Conservation (phyloP, 2,888 invertebrate genomes). For the Chloromyia formosa region DNA sequence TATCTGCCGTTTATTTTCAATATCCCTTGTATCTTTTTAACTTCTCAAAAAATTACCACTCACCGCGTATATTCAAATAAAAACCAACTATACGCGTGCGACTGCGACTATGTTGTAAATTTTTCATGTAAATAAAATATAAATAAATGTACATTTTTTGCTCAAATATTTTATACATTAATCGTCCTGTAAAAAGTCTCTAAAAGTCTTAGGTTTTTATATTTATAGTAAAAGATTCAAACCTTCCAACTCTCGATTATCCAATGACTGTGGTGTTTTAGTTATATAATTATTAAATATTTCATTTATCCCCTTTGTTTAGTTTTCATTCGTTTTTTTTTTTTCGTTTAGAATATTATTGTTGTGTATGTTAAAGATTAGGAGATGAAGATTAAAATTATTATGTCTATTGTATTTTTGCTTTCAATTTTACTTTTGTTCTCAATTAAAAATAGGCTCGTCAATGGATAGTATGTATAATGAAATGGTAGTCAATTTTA, state of each 20-base stretch:
- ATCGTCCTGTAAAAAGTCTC: too few species aligned
- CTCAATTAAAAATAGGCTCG: conserved; percentile 42
- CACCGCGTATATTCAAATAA: too few species aligned
- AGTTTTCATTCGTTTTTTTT: background rate
- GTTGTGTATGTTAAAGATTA: conserved; percentile 8
- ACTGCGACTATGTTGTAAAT: background rate
- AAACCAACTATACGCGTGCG: too few species aligned
- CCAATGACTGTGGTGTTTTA: conserved; percentile 50
- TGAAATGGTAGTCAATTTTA: conserved; percentile 53
- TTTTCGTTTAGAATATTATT: conserved; percentile 44
- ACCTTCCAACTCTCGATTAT: conserved; percentile 27
- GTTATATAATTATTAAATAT: conserved; percentile 14
- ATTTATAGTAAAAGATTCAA: too few species aligned
- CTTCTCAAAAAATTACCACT: too few species aligned
- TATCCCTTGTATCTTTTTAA: too few species aligned
- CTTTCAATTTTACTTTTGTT: conserved; percentile 26
- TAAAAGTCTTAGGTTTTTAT: too few species aligned
- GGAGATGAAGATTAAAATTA: background rate
- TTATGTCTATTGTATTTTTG: conserved; percentile 15
- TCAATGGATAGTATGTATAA: background rate
- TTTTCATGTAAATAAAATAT: background rate
- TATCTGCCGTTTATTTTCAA: background rate
- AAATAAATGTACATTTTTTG: background rate
- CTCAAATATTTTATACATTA: background rate
- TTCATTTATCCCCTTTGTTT: too few species aligned